Evolutionary conservation across 2,888 invertebrate genomes (phyloP).

Genomic region (Agrypnus murinus): DNA sequence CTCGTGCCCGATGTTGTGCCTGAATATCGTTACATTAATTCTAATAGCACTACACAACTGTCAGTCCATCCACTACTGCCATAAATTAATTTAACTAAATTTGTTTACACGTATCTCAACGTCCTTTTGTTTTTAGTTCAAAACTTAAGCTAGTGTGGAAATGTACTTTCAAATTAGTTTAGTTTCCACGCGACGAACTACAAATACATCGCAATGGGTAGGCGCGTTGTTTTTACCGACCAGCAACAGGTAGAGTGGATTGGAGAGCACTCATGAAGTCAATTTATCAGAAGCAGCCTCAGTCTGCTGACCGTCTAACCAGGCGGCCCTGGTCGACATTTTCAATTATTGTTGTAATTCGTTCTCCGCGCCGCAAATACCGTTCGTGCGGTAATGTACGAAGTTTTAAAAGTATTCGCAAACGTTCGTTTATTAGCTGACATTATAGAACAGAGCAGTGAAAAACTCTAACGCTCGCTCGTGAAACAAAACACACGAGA

Average conservation of each 20-base stretch:
- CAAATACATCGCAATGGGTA: conserved; percentile 59
- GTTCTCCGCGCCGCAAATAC: conserved; percentile 24
- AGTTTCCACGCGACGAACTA: conserved; percentile 43
- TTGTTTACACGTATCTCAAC: neutral
- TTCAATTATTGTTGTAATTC: conserved; percentile 58
- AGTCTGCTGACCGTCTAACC: conserved; percentile 55
- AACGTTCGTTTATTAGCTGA: conserved; percentile 34
- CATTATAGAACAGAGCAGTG: conserved; percentile 24
- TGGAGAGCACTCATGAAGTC: conserved; percentile 66
- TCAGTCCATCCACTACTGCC: conserved; percentile 21
- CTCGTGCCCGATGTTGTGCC: conserved; percentile 48
- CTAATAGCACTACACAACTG: conserved; percentile 34
- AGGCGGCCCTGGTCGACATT: conserved; percentile 57
- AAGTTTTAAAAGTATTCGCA: conserved; percentile 25
- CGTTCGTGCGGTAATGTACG: conserved; percentile 24
- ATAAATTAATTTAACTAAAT: conserved; percentile 32
- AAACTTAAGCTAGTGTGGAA: conserved; percentile 4
- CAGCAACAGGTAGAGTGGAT: conserved; percentile 66
- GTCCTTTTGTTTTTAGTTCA: neutral
- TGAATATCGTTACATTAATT: conserved; percentile 54
- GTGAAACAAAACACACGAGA: conserved; percentile 15
- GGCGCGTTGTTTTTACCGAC: conserved; percentile 56
- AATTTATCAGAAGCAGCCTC: conserved; percentile 64
- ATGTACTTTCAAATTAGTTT: too few relatives aligned
- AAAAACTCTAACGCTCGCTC: conserved; percentile 22